Conservation (phyloP, 53 echinoderm and acorn worm genomes). For the Holothuria leucospilota region DNA sequence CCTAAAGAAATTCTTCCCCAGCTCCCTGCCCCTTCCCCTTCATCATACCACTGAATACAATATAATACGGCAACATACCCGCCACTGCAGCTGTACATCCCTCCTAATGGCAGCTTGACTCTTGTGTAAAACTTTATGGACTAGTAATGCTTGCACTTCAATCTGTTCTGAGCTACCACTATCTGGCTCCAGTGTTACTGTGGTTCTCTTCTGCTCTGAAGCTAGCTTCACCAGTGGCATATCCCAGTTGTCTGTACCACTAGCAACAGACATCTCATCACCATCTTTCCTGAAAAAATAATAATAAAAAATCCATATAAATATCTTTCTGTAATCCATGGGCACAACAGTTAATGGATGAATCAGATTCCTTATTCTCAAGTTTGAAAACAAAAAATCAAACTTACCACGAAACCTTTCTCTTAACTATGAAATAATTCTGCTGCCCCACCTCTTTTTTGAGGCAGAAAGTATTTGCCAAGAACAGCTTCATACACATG, state of each 20-base stretch:
- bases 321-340: neutral
- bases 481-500: too few species aligned
- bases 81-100: conserved; percentile 77
- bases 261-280: neutral
- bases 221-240: neutral
- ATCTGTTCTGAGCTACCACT: neutral
- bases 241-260: neutral
- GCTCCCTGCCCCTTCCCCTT: too few species aligned
- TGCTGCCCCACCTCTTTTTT: too few species aligned
- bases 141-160: conserved; percentile 62
- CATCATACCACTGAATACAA: too few species aligned
- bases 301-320: neutral
- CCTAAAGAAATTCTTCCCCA: too few species aligned
- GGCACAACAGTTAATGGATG: too few species aligned
- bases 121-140: conserved; percentile 69
- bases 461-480: too few species aligned
- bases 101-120: conserved; percentile 75
- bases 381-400: too few species aligned
- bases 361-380: too few species aligned
- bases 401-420: too few species aligned
- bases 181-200: neutral
- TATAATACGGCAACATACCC: conserved; percentile 48
- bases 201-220: neutral
- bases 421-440: too few species aligned
- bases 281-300: neutral